Conservation (phyloP, 2,888 invertebrate genomes). For the Trachelus troglodyta region DNA sequence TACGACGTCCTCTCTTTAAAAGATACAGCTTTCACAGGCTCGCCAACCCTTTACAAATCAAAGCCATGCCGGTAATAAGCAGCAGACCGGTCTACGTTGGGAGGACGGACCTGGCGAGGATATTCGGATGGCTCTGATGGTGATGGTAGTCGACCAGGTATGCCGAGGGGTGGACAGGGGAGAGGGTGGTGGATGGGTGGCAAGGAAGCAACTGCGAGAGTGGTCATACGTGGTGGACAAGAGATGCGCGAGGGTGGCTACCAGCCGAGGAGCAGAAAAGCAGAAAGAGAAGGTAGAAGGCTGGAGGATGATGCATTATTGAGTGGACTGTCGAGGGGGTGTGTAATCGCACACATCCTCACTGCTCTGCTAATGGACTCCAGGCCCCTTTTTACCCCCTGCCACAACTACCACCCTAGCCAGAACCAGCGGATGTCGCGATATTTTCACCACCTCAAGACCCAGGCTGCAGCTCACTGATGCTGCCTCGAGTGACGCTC, state of each 20-base stretch:
- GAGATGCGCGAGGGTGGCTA: constrained; percentile 9
- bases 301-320: constrained; percentile 64
- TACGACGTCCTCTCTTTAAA: constrained; percentile 49
- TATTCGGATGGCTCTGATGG: constrained; percentile 11
- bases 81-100: constrained; percentile 36
- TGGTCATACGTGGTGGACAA: constrained; percentile 48
- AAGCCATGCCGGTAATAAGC: constrained; percentile 63
- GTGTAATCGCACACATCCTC: constrained; percentile 62
- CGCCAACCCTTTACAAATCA: constrained; percentile 60
- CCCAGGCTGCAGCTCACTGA: constrained; percentile 22
- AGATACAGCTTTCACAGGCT: constrained; percentile 47
- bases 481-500: constrained; percentile 15
- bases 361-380: constrained; percentile 61
- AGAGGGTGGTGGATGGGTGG: constrained; percentile 28
- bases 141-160: constrained; percentile 20
- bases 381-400: constrained; percentile 33
- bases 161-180: constrained; percentile 15
- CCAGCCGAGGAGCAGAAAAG: constrained; percentile 37
- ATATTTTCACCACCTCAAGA: constrained; percentile 54
- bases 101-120: constrained; percentile 27
- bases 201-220: constrained; percentile 45
- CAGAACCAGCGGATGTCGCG: constrained; percentile 40
- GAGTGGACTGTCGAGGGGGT: constrained; percentile 56
- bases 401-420: constrained; percentile 29
- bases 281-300: constrained; percentile 38